A percentile compares a stretch with the other conserved stretches of the same genome.
Conservation (phyloP, 2,113 vertebrate species). For the Natator depressus region DNA sequence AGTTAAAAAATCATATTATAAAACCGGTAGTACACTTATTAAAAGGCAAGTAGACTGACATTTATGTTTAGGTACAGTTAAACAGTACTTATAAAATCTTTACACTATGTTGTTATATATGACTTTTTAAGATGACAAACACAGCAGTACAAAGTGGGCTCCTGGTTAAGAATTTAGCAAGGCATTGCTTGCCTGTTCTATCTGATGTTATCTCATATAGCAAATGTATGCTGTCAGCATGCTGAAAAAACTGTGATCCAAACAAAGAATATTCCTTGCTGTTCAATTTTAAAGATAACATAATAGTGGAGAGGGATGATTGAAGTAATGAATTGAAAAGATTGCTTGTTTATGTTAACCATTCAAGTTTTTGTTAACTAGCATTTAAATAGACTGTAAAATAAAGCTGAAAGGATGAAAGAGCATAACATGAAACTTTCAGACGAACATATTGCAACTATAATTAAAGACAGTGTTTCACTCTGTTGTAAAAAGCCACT, state of each 20-base stretch:
- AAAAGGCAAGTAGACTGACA: background rate
- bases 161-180: background rate
- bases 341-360: background rate
- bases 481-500: background rate
- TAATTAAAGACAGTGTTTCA: background rate
- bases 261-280: background rate
- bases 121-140: background rate
- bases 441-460: background rate
- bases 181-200: background rate
- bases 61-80: background rate
- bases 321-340: background rate
- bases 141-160: background rate
- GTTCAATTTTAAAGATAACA: background rate
- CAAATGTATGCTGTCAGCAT: background rate
- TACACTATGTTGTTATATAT: background rate
- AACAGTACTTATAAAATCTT: background rate
- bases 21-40: background rate
- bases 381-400: background rate
- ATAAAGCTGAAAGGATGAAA: background rate
- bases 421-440: background rate
- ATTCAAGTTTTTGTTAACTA: background rate
- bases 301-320: background rate
- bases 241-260: background rate
- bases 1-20: background rate
- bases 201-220: background rate